phyloP scores from a whole-genome alignment of 2,113 vertebrate genomes.

The Ailuropoda melanoleuca region DNA sequence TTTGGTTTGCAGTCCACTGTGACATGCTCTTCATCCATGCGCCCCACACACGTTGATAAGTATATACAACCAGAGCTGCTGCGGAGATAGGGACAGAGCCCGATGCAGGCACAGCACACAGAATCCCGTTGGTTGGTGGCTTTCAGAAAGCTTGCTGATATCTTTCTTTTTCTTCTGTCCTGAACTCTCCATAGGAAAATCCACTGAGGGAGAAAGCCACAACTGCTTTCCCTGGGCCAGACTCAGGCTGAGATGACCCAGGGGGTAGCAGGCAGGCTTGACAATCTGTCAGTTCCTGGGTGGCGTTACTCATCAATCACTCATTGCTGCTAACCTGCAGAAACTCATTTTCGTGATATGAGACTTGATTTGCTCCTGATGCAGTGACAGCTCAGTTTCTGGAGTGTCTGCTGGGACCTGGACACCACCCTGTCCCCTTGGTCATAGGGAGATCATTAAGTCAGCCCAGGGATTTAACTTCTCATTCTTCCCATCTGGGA shows the following conservation, averaged over 20 bases:
- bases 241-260: constrained; percentile 54
- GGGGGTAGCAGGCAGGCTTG: constrained; percentile 2
- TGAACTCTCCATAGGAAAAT: not conserved
- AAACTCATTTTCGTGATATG: constrained; percentile 27
- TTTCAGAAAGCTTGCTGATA: not conserved
- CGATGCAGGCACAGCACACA: rapidly evolving
- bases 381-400: not conserved
- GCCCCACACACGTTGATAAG: not conserved
- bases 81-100: not conserved
- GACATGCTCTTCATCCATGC: not conserved
- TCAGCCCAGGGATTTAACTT: not conserved
- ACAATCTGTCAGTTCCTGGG: constrained; percentile 56
- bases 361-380: not conserved
- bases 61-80: not conserved
- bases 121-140: not conserved
- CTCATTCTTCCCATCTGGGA: constrained; percentile 29
- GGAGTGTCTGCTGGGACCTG: not conserved
- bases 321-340: constrained; percentile 14
- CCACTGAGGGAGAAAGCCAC: not conserved
- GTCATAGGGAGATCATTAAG: not conserved
- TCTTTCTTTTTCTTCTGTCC: not conserved
- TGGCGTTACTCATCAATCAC: constrained; percentile 35
- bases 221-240: constrained; percentile 33
- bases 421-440: not conserved
- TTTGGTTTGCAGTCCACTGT: not conserved